phyloP scores from a whole-genome alignment of 2,888 invertebrate species.

The Bellardia bayeri region DNA sequence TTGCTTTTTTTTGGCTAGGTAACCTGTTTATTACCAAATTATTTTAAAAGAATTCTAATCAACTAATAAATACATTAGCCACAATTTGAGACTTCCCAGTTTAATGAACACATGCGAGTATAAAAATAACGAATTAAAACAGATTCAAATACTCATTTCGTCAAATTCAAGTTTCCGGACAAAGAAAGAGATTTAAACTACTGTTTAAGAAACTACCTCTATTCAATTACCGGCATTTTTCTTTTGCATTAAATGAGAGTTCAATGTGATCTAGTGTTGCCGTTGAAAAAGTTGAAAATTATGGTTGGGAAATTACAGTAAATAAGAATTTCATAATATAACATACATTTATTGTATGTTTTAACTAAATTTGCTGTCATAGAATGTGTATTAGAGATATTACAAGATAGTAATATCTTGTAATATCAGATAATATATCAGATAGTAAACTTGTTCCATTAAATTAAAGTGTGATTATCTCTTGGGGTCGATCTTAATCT shows the following conservation, averaged over 20 bases:
- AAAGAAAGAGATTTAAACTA: neutral
- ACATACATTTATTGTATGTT: too few species aligned
- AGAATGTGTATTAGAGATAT: too few species aligned
- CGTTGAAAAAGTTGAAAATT: neutral
- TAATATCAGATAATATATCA: too few species aligned
- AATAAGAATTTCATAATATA: too few species aligned
- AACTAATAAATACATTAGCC: slow-evolving; percentile 4
- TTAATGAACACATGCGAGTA: neutral
- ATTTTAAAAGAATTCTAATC: slow-evolving; percentile 53
- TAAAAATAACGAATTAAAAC: neutral
- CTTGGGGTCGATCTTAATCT: too few species aligned
- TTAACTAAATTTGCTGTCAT: too few species aligned
- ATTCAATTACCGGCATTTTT: slow-evolving; percentile 10
- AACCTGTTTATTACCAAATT: slow-evolving; percentile 45
- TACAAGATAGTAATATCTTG: too few species aligned
- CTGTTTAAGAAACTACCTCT: neutral
- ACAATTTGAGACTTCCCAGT: slow-evolving; percentile 33
- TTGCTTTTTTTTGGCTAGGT: neutral
- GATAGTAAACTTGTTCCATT: too few species aligned
- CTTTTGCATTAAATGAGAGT: neutral
- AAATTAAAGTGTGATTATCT: too few species aligned
- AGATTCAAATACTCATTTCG: slow-evolving; percentile 1
- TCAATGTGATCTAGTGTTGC: neutral
- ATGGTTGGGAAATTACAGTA: too few species aligned
- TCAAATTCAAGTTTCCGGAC: neutral